Percentiles rank a stretch among this genome's conserved stretches.
phyloP scores from a whole-genome alignment of 2,888 invertebrate genomes.

The Ditylenchus weischeri region DNA sequence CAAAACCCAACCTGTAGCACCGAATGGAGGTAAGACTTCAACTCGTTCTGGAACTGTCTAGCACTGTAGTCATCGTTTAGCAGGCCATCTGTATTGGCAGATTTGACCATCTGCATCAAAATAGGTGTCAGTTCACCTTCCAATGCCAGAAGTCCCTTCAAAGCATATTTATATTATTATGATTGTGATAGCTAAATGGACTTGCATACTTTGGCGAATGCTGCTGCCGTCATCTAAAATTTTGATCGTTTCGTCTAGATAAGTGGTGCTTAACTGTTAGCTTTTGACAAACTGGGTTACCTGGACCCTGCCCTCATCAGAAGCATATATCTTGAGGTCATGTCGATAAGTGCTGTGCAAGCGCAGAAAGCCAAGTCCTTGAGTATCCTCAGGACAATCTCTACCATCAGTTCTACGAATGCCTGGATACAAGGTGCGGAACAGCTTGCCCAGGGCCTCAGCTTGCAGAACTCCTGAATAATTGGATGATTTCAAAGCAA shows the following conservation, averaged over 20 bases:
- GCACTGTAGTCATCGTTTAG: conserved; percentile 92
- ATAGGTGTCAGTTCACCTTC: conserved; percentile 98
- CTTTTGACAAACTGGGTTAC: too few relatives aligned
- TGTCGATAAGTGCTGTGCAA: conserved; percentile 97
- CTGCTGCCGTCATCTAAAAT: conserved; percentile 87
- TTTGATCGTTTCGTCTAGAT: too few relatives aligned
- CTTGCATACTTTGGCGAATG: conserved; percentile 78
- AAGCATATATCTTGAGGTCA: conserved; percentile 97
- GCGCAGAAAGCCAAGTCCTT: conserved; percentile 84
- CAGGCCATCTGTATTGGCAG: conserved; percentile 83
- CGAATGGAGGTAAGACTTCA: conserved; percentile 55
- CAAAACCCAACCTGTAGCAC: conserved; percentile 42
- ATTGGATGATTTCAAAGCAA: conserved; percentile 11
- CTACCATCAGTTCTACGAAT: conserved; percentile 56
- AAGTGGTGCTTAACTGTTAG: too few relatives aligned
- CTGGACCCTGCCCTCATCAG: conserved; percentile 97
- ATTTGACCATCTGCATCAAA: conserved; percentile 96
- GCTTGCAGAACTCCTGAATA: conserved; percentile 44
- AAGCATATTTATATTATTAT: background rate
- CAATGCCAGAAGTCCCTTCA: conserved; percentile 80
- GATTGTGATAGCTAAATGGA: background rate
- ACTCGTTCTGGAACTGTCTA: conserved; percentile 53
- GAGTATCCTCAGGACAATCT: conserved; percentile 53
- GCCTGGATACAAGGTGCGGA: conserved; percentile 94
- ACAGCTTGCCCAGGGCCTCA: conserved; percentile 75